Conservation (phyloP, 1,140 invertebrate genomes). For the Drosophila willistoni region DNA sequence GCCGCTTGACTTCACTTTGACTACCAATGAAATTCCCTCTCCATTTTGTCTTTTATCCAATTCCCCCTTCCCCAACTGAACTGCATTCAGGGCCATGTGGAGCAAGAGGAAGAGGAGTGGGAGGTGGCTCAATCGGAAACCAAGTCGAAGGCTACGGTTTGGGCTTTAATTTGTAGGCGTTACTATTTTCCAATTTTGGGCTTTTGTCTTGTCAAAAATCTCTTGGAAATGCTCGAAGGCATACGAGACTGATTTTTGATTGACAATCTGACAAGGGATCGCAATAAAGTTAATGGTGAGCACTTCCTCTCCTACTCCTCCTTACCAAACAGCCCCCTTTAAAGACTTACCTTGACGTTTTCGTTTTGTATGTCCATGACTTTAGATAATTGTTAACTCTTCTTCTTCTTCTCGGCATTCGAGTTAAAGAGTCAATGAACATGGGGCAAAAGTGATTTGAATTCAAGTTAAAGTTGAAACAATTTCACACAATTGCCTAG, state of each 20-base stretch:
- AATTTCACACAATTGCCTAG: constrained; percentile 32
- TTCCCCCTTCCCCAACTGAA: constrained; percentile 3
- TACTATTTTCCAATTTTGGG: constrained; percentile 46
- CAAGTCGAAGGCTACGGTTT: not conserved
- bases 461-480: constrained; percentile 20
- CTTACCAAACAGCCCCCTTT: too few species aligned
- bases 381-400: not conserved
- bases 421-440: constrained; percentile 45
- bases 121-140: too few species aligned
- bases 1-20: constrained; percentile 37
- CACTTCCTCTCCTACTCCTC: not conserved
- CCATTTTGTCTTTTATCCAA: not conserved
- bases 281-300: constrained; percentile 28
- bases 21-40: constrained; percentile 52
- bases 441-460: constrained; percentile 6
- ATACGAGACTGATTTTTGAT: constrained; percentile 45
- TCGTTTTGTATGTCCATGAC: not conserved
- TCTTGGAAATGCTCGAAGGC: constrained; percentile 42
- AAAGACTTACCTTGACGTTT: not conserved
- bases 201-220: constrained; percentile 40
- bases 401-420: not conserved
- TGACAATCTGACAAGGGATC: constrained; percentile 56
- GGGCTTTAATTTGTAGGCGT: constrained; percentile 20
- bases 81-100: constrained; percentile 34
- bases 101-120: not conserved